A percentile compares a stretch with the other conserved stretches of the same genome.
These are phyloP conservation scores for Microcebus jonahi DNA, from an alignment of 2,113 vertebrate genomes.

Conservation along the genomic window DNA sequence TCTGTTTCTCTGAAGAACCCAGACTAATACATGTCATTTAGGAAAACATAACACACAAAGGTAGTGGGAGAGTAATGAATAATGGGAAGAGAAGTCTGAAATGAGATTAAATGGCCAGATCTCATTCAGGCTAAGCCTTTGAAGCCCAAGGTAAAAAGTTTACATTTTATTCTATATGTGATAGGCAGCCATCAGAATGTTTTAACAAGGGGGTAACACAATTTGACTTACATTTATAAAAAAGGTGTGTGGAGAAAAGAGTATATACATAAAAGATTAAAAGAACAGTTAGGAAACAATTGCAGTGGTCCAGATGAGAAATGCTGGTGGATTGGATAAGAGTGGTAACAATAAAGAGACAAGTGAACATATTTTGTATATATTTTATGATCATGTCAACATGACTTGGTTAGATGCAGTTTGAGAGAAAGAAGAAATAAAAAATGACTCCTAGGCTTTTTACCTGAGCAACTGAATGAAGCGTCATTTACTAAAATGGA, in stretches of 20 bases:
- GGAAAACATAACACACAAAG: neutral
- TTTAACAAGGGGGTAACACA: neutral
- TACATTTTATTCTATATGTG: neutral
- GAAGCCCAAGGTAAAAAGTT: neutral
- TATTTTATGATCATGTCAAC: neutral
- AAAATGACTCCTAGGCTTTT: neutral
- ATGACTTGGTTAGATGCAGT: neutral
- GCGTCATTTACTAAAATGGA: neutral
- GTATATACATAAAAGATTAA: slow-evolving; percentile 32
- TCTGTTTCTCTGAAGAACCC: neutral
- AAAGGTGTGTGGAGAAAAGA: neutral
- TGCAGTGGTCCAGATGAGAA: neutral
- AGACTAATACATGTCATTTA: neutral
- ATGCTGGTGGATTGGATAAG: neutral
- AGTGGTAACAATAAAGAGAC: neutral
- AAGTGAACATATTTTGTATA: neutral
- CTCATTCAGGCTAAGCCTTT: neutral
- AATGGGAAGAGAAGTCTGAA: neutral
- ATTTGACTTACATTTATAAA: neutral
- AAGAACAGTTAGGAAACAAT: neutral
- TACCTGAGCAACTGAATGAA: neutral
- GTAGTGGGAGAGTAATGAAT: neutral
- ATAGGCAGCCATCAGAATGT: neutral
- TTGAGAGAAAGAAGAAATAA: neutral
- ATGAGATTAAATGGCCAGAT: neutral